These are phyloP conservation scores for Epinotia demarniana DNA, from an alignment of 2,888 invertebrate genomes.

Conservation along the genomic window DNA sequence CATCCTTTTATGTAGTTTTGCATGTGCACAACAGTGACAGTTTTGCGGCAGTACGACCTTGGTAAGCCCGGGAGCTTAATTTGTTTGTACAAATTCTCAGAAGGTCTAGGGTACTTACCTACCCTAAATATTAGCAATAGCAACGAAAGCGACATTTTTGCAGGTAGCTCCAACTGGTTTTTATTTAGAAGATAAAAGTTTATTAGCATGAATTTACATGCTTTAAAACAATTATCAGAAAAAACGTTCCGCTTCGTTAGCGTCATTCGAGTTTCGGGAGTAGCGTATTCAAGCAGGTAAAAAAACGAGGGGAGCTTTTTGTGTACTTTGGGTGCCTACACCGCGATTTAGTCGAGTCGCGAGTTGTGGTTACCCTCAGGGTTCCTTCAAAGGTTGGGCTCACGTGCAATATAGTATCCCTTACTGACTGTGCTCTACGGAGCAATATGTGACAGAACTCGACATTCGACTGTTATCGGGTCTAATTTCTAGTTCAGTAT, in stretches of 20 bases:
- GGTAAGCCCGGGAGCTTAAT: constrained; percentile 18
- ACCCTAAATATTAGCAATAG: constrained; percentile 26
- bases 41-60: constrained; percentile 10
- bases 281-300: constrained; percentile 65
- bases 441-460: too few species aligned
- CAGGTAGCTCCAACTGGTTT: constrained; percentile 6
- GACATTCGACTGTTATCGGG: too few species aligned
- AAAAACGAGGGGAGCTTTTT: constrained; percentile 72
- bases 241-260: constrained; percentile 42
- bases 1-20: background rate
- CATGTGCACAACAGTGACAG: background rate
- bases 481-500: too few species aligned
- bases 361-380: constrained; percentile 9
- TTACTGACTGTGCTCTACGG: too few species aligned
- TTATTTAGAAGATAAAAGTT: background rate
- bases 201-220: background rate
- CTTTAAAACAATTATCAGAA: constrained; percentile 26
- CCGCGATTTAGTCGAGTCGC: constrained; percentile 59
- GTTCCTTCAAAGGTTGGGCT: constrained; percentile 5
- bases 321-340: constrained; percentile 52
- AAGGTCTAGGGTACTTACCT: background rate
- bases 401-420: too few species aligned
- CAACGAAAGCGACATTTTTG: constrained; percentile 18
- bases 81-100: constrained; percentile 19
- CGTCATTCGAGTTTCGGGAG: constrained; percentile 48